Conservation (phyloP, 1,140 invertebrate genomes). For the Trinorchestia longiramus region DNA sequence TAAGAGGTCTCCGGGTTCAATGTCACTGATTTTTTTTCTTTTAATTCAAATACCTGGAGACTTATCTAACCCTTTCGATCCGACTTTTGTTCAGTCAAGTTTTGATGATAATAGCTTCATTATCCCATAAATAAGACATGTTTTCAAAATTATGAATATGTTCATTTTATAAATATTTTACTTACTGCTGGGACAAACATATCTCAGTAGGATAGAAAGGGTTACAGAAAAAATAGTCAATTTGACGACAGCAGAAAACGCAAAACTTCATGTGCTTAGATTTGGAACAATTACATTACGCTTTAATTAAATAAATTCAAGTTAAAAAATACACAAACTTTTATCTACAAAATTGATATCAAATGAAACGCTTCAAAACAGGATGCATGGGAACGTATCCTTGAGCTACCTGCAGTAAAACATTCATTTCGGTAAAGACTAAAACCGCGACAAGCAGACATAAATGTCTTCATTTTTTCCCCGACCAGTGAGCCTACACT, state of each 20-base stretch:
- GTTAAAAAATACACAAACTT: not conserved
- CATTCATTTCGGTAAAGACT: not conserved
- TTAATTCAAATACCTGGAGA: too few relatives aligned
- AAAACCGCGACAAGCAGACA: not conserved
- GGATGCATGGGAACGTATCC: not conserved
- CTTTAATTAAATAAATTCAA: not conserved
- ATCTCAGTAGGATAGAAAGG: not conserved
- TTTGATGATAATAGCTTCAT: too few relatives aligned
- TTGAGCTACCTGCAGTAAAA: not conserved
- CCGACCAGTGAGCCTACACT: not conserved
- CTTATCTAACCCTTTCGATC: too few relatives aligned
- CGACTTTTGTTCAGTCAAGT: too few relatives aligned
- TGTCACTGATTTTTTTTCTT: not conserved
- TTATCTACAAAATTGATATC: not conserved
- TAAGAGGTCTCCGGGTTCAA: not conserved
- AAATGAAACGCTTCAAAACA: not conserved
- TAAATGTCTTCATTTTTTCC: not conserved
- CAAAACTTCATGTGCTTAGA: not conserved
- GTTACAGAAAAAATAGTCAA: not conserved
- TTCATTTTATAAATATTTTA: too few relatives aligned
- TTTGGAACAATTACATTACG: not conserved
- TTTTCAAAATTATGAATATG: too few relatives aligned
- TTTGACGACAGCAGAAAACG: not conserved
- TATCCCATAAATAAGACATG: too few relatives aligned
- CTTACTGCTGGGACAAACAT: too few relatives aligned